phyloP scores from a whole-genome alignment of 2,888 invertebrate genomes.

The Acleris laterana region DNA sequence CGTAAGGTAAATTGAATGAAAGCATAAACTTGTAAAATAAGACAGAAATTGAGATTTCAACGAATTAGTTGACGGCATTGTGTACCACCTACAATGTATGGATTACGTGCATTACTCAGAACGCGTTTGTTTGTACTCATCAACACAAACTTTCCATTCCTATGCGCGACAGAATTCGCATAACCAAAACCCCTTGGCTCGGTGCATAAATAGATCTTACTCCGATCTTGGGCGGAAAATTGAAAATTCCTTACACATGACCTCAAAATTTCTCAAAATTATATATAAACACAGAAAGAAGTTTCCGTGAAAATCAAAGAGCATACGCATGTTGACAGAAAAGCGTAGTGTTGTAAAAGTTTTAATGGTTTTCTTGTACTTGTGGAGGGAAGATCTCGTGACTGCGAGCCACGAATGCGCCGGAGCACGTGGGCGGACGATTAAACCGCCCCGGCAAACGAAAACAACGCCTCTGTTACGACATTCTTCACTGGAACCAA shows the following conservation, averaged over 20 bases:
- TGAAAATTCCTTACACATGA: constrained; percentile 42
- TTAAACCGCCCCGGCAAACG: constrained; percentile 41
- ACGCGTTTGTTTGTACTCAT: constrained; percentile 76
- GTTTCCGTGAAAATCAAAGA: constrained; percentile 3
- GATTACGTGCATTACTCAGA: constrained; percentile 44
- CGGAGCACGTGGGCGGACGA: constrained; percentile 40
- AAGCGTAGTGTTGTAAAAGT: constrained; percentile 10
- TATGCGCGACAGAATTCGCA: constrained; percentile 71
- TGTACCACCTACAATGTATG: constrained; percentile 1
- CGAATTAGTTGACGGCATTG: constrained; percentile 1
- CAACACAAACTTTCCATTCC: constrained; percentile 76
- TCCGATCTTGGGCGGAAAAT: constrained; percentile 75
- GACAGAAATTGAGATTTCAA: constrained; percentile 7
- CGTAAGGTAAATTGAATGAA: neutral
- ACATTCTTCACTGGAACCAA: constrained; percentile 42
- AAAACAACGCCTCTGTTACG: constrained; percentile 43
- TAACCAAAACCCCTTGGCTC: constrained; percentile 67
- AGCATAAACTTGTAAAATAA: neutral
- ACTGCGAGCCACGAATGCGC: constrained; percentile 34
- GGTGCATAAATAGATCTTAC: constrained; percentile 70
- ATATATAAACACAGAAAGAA: neutral
- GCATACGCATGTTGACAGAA: constrained; percentile 11
- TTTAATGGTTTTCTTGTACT: constrained; percentile 31
- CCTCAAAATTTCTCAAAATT: constrained; percentile 6
- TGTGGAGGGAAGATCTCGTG: constrained; percentile 35